Conservation (phyloP, 2,888 invertebrate genomes). For the Pseudoips prasinana region DNA sequence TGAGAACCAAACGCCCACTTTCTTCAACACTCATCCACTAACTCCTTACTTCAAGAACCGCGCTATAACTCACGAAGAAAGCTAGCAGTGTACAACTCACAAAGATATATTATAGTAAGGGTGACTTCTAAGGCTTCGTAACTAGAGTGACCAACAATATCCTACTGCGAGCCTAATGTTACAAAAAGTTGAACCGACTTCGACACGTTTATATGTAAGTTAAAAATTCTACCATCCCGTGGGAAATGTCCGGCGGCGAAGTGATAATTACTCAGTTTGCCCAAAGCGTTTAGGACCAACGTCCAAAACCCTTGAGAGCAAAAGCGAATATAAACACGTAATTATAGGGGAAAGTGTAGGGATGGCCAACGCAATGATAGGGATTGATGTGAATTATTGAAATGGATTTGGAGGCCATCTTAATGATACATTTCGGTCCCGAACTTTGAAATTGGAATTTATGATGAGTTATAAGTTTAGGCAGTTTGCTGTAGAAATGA, state of each 20-base stretch:
- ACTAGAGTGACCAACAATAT: slow-evolving; percentile 52
- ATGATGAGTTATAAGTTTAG: slow-evolving; percentile 39
- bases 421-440: slow-evolving; percentile 53
- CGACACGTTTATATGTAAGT: slow-evolving; percentile 49
- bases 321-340: slow-evolving; percentile 58
- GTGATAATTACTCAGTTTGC: slow-evolving; percentile 76
- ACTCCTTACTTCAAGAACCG: slow-evolving; percentile 25
- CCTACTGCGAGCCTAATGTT: slow-evolving; percentile 52
- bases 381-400: slow-evolving; percentile 56
- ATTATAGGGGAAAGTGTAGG: slow-evolving; percentile 62
- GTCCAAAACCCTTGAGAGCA: slow-evolving; percentile 48
- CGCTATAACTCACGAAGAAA: slow-evolving; percentile 22
- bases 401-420: slow-evolving; percentile 47
- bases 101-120: slow-evolving; percentile 31
- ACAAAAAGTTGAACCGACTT: slow-evolving; percentile 53
- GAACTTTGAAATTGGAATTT: slow-evolving; percentile 36
- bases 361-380: slow-evolving; percentile 37
- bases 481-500: slow-evolving; percentile 25
- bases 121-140: slow-evolving; percentile 62
- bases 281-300: slow-evolving; percentile 49
- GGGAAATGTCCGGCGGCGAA: slow-evolving; percentile 69
- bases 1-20: slow-evolving; percentile 51
- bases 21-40: slow-evolving; percentile 41
- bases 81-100: slow-evolving; percentile 43
- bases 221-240: slow-evolving; percentile 71